Conservation (phyloP, 2,113 vertebrate species). For the Isurus oxyrinchus region DNA sequence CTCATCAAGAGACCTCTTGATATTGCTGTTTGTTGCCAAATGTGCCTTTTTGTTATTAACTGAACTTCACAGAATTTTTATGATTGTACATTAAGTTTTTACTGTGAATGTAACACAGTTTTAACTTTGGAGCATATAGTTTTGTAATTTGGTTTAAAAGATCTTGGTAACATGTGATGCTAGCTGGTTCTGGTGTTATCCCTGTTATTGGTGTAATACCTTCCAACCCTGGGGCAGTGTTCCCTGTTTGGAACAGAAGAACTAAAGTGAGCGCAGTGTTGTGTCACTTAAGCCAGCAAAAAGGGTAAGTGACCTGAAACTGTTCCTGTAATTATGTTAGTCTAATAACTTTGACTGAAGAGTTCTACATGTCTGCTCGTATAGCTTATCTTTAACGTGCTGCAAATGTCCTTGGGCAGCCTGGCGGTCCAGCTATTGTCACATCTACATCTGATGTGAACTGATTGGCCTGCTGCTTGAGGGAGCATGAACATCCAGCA, state of each 20-base stretch:
- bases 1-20: neutral
- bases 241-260: neutral
- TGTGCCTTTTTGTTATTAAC: slow-evolving; percentile 25
- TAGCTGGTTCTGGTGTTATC: slow-evolving; percentile 6
- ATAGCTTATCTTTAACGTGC: neutral
- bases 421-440: neutral
- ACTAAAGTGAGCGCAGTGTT: neutral
- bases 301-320: neutral
- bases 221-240: neutral
- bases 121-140: slow-evolving; percentile 29
- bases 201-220: neutral
- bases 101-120: neutral
- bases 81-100: slow-evolving; percentile 20
- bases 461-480: neutral
- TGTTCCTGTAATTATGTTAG: neutral
- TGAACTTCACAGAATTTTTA: slow-evolving; percentile 16
- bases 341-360: neutral
- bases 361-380: neutral
- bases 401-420: neutral
- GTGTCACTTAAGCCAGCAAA: neutral
- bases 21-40: slow-evolving; percentile 16
- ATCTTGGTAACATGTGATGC: neutral
- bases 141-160: neutral
- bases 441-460: neutral
- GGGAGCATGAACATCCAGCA: neutral